Conservation (phyloP, 2,113 vertebrate genomes). For the Syngnathus typhle region DNA sequence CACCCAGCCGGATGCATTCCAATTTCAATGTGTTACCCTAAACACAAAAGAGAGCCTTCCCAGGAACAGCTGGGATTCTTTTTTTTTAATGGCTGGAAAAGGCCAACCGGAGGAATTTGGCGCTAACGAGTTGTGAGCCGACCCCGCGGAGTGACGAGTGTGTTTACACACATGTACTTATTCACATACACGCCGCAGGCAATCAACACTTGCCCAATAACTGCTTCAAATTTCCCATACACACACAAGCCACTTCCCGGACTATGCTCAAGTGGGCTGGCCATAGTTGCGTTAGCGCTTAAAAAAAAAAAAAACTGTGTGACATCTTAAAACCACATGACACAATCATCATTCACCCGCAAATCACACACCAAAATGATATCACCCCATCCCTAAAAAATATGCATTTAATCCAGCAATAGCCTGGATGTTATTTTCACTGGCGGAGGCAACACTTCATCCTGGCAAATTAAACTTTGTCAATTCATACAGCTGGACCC, state of each 20-base stretch:
- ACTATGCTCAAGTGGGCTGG: neutral
- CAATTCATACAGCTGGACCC: too few species aligned
- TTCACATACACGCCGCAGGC: conserved; percentile 21
- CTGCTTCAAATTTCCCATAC: conserved; percentile 11
- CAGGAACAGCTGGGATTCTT: conserved; percentile 48
- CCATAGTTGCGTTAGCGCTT: neutral
- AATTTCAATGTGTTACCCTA: conserved; percentile 42
- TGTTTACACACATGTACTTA: conserved; percentile 1
- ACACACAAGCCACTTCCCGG: neutral
- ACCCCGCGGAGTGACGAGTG: conserved; percentile 28
- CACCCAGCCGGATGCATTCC: conserved; percentile 38
- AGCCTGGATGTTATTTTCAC: neutral
- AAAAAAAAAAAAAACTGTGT: neutral
- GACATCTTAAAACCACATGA: neutral
- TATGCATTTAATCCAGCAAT: too few species aligned
- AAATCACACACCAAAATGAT: neutral
- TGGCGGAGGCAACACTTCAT: neutral
- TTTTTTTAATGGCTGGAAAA: neutral
- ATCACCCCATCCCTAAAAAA: neutral
- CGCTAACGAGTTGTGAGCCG: conserved; percentile 29
- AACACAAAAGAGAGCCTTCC: conserved; percentile 34
- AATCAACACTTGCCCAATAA: conserved; percentile 39
- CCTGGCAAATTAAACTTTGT: neutral
- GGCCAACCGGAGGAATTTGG: neutral
- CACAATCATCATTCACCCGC: neutral